These are phyloP conservation scores for Muscidifurax raptorellus DNA, from an alignment of 1,140 invertebrate genomes.

Conservation along the genomic window DNA sequence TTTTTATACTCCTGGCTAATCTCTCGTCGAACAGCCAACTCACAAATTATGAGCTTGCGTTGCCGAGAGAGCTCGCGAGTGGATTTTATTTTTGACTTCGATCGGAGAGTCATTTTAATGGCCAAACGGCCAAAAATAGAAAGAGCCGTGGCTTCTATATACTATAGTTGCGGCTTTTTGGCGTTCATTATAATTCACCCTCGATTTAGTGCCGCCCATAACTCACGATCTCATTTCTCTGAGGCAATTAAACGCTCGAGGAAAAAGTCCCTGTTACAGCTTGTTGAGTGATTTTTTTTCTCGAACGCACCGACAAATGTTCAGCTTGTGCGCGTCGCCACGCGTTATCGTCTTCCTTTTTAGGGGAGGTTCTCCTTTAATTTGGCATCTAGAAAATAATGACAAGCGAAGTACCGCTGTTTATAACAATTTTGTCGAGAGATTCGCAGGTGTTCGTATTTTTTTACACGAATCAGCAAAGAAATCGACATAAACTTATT, in stretches of 20 bases:
- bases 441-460: neutral
- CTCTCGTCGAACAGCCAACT: conserved; percentile 40
- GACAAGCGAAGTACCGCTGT: neutral
- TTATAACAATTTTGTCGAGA: neutral
- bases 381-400: neutral
- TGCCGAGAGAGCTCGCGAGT: neutral
- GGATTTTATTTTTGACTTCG: conserved; percentile 47
- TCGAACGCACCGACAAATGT: conserved; percentile 17
- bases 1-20: conserved; percentile 44
- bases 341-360: neutral
- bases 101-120: conserved; percentile 49
- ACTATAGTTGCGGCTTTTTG: conserved; percentile 14
- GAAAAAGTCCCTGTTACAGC: conserved; percentile 29
- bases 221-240: conserved; percentile 52
- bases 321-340: neutral
- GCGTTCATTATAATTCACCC: conserved; percentile 52
- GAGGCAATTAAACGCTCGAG: conserved; percentile 49
- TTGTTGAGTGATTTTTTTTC: conserved; percentile 38
- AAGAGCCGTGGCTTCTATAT: neutral
- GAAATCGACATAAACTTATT: conserved; percentile 45
- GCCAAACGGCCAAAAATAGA: conserved; percentile 47
- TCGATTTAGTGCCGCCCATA: conserved; percentile 51
- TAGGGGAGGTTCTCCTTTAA: neutral
- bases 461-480: conserved; percentile 19
- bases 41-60: conserved; percentile 31